A percentile compares a stretch with the other conserved stretches of the same genome.
phyloP scores from a whole-genome alignment of 2,113 vertebrate genomes.

The Xiphias gladius region DNA sequence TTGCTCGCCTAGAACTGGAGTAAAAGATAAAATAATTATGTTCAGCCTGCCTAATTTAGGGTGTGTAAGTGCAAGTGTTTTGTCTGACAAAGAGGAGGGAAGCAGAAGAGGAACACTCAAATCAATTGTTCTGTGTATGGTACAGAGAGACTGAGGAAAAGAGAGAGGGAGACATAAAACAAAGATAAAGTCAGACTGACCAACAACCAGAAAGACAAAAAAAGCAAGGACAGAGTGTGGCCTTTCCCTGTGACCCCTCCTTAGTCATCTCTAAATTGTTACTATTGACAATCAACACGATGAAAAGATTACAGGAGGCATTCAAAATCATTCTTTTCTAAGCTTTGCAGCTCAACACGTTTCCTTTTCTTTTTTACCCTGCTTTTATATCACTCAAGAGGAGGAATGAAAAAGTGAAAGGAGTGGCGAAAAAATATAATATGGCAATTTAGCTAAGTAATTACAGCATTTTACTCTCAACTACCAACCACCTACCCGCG shows the following conservation, averaged over 20 bases:
- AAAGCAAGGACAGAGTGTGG: constrained; percentile 32
- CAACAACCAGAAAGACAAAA: constrained; percentile 32
- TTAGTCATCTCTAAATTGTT: constrained; percentile 66
- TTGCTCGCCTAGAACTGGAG: constrained; percentile 44
- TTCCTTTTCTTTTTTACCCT: constrained; percentile 36
- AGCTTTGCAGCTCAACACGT: constrained; percentile 71
- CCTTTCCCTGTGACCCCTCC: constrained; percentile 44
- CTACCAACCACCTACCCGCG: constrained; percentile 81
- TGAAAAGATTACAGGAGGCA: constrained; percentile 67
- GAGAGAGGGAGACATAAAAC: constrained; percentile 9
- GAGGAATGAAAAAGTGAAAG: constrained; percentile 74
- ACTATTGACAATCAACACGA: constrained; percentile 81
- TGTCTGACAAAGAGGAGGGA: constrained; percentile 37
- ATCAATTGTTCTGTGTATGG: constrained; percentile 52
- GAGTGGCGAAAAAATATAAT: constrained; percentile 84
- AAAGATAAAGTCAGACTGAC: constrained; percentile 42
- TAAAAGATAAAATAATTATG: constrained; percentile 69
- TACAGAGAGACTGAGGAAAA: constrained; percentile 17
- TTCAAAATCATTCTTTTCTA: constrained; percentile 74
- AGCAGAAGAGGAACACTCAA: constrained; percentile 41
- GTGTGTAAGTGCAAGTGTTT: constrained; percentile 38
- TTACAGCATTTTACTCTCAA: constrained; percentile 86
- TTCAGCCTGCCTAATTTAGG: constrained; percentile 53
- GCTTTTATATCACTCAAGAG: constrained; percentile 69
- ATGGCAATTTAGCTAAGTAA: constrained; percentile 89